phyloP scores from a whole-genome alignment of 2,797 vertebrate genomes.

The Peromyscus nudipes region DNA sequence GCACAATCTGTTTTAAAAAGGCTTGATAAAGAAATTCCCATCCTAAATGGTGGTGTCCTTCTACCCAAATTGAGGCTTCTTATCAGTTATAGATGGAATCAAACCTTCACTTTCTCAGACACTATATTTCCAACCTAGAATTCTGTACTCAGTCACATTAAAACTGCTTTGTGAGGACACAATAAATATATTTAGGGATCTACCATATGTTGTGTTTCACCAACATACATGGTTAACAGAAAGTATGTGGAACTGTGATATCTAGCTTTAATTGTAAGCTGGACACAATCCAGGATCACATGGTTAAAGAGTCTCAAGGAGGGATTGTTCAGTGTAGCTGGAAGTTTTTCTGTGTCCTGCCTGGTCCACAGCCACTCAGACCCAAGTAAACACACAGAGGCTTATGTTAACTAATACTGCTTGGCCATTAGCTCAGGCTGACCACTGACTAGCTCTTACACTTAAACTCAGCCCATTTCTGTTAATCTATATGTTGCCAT shows the following conservation, averaged over 20 bases:
- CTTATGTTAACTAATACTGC: no score
- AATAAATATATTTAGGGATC: not conserved
- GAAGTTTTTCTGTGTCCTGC: no score
- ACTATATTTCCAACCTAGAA: conserved; percentile 30
- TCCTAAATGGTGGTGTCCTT: not conserved
- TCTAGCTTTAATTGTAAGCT: not conserved
- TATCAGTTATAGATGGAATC: not conserved
- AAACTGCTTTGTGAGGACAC: conserved; percentile 9
- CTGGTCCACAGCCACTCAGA: no score
- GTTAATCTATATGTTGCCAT: no score
- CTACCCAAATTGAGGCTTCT: conserved; percentile 20
- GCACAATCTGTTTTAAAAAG: not conserved
- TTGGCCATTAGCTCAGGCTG: no score
- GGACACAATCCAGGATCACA: not conserved
- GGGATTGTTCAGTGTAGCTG: not conserved
- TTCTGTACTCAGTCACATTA: not conserved
- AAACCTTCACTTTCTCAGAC: not conserved
- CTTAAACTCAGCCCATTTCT: no score
- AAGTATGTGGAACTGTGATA: not conserved
- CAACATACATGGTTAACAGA: not conserved
- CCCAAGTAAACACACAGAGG: no score
- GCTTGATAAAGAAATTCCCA: not conserved
- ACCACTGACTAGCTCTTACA: no score
- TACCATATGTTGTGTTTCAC: not conserved
- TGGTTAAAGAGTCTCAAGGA: not conserved